A percentile compares a stretch with the other conserved stretches of the same genome.
Evolutionary conservation across 1,140 invertebrate genomes (phyloP).

Genomic region (Drosophila oshimai): DNA sequence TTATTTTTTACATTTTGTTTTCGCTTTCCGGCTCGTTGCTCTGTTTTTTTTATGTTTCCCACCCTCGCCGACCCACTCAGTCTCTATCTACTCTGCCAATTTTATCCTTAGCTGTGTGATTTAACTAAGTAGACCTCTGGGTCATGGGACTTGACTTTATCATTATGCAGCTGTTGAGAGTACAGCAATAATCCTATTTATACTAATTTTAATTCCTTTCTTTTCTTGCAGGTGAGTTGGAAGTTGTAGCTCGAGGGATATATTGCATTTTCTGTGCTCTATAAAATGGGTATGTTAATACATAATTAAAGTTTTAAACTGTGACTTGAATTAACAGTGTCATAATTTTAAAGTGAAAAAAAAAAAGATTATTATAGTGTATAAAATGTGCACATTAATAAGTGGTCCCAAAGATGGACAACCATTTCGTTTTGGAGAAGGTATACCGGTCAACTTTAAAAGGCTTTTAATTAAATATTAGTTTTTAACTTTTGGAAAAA

Average conservation of each 20-base stretch:
- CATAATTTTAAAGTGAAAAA: too few species aligned
- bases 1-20: constrained; percentile 48
- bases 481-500: too few species aligned
- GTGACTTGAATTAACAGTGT: too few species aligned
- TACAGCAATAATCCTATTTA: constrained; percentile 8
- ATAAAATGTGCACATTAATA: too few species aligned
- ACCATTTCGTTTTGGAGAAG: too few species aligned
- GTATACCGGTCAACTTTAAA: too few species aligned
- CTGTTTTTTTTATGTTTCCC: constrained; percentile 1
- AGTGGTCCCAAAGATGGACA: too few species aligned
- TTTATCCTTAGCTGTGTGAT: constrained; percentile 38
- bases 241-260: background rate
- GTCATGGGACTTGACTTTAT: constrained; percentile 17
- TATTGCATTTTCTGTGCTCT: too few species aligned
- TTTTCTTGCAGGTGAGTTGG: constrained; percentile 58
- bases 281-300: constrained; percentile 15
- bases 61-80: background rate
- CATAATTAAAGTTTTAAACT: too few species aligned
- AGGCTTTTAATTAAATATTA: too few species aligned
- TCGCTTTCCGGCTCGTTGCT: constrained; percentile 54
- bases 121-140: constrained; percentile 47
- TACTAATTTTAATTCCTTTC: constrained; percentile 11
- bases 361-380: background rate
- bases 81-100: background rate
- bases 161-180: constrained; percentile 38